phyloP scores from a whole-genome alignment of 2,113 vertebrate species.

The Formicarius rufipectus region DNA sequence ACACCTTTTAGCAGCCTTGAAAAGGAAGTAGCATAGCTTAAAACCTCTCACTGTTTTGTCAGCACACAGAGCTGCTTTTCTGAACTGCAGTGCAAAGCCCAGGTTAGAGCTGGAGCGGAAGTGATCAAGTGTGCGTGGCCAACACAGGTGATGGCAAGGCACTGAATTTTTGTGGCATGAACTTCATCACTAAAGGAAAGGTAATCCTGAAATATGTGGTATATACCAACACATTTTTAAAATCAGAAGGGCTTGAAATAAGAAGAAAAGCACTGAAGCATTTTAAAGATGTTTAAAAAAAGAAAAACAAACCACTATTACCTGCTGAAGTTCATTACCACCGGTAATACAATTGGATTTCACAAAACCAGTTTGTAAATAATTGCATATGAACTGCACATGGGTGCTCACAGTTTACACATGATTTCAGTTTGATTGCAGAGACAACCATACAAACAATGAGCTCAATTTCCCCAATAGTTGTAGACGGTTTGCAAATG shows the following conservation, averaged over 20 bases:
- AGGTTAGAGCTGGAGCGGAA: background rate
- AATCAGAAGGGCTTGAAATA: background rate
- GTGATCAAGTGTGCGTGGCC: background rate
- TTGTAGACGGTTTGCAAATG: conserved; percentile 65
- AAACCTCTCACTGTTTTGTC: background rate
- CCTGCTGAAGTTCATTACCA: conserved; percentile 32
- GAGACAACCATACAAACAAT: conserved; percentile 64
- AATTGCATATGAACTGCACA: conserved; percentile 64
- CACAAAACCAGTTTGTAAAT: conserved; percentile 62
- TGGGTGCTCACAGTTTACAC: conserved; percentile 64
- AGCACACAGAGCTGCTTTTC: background rate
- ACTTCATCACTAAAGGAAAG: background rate
- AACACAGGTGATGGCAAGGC: background rate
- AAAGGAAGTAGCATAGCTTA: background rate
- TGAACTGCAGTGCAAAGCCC: background rate
- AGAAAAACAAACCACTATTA: background rate
- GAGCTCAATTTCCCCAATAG: conserved; percentile 65
- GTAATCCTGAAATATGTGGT: background rate
- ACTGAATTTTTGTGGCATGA: background rate
- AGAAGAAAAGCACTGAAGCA: background rate
- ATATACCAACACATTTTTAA: background rate
- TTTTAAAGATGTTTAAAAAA: background rate
- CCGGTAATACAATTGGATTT: conserved; percentile 52
- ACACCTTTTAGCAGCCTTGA: background rate
- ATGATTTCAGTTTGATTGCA: conserved; percentile 68